Base-by-base conservation (phyloP, 2,113 vertebrate genomes). In the Petrocephalus microphthalmus region DNA sequence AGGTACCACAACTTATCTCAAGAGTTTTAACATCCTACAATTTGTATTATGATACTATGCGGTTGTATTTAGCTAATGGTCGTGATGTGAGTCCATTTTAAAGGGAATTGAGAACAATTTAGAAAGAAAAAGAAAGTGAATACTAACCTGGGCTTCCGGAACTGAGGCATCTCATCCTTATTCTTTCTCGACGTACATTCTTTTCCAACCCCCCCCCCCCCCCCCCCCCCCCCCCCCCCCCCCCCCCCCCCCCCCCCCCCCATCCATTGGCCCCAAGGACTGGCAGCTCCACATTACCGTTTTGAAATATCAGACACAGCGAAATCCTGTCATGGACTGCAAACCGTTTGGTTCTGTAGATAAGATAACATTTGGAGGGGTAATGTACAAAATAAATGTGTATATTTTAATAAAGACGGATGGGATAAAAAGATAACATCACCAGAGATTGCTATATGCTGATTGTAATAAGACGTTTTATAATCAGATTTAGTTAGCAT, bases 1-100 rank as follows among this genome's bases (percentile, higher is more conserved):
- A 89, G 89, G 67, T 92, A 89, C 91, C 91, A 90, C 74, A 87
- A 87, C 57, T 84, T 74, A 87, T 85, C 81, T 22, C 83, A 90
- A 89, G 91, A 84, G 17, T 90, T 89, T 91, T 90, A 91, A 90
- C 89, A 88, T 89, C 54, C 86, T 89, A 90, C 85, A 92, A 52
- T 78, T 90, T 89, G 87, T 91, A 88, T 88, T 67, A 91, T 86
- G 87, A 83, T 86, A 87, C 89, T 88, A 29, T 89, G 85, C 88
- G 57, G 53, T 88, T 60, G 57, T 52, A 56, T 33, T 57, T 25
- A 47, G 56, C 86, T 85, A 67, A 86, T 85, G 89, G 25, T 51
- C 88, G 88, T 87, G 82, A 87, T 0, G 11, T 85, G 52, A 85
- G 51, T 78, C 71, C 0, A 29, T 42, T 78, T 67, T 19, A 78